These are phyloP conservation scores for Callimorpha dominula DNA, from an alignment of 2,888 invertebrate genomes.

Conservation along the genomic window DNA sequence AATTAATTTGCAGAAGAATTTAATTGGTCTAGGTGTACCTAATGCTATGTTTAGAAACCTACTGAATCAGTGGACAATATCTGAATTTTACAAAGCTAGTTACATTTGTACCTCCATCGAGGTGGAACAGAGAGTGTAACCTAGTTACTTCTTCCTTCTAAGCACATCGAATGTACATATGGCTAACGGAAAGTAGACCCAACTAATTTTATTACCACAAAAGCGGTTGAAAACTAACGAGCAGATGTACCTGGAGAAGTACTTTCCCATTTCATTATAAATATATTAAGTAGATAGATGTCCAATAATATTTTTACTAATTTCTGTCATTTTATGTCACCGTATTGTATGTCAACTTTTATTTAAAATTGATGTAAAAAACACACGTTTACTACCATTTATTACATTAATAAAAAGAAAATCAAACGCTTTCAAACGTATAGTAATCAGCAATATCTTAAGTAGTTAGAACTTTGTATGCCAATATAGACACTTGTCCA, in stretches of 20 bases:
- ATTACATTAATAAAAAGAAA: background rate
- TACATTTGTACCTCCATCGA: background rate
- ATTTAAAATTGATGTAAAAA: background rate
- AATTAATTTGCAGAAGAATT: too few relatives aligned
- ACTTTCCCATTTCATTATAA: background rate
- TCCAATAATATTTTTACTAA: too few relatives aligned
- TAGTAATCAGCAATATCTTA: background rate
- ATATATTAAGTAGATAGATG: background rate
- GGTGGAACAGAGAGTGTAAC: background rate
- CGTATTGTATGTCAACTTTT: background rate
- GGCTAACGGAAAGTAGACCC: background rate
- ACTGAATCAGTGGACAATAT: too few relatives aligned
- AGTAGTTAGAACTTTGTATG: background rate
- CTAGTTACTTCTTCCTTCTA: background rate
- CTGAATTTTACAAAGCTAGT: too few relatives aligned
- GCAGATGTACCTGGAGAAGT: background rate
- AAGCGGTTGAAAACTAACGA: background rate
- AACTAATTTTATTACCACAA: background rate
- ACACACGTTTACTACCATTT: too few relatives aligned
- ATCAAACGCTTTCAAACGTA: background rate
- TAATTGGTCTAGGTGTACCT: too few relatives aligned
- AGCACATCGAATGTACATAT: background rate
- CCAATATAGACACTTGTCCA: background rate
- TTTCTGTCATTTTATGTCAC: background rate
- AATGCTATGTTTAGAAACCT: too few relatives aligned